Evolutionary conservation across 2,888 invertebrate genomes (phyloP).

Genomic region (Sussaba pulchella): DNA sequence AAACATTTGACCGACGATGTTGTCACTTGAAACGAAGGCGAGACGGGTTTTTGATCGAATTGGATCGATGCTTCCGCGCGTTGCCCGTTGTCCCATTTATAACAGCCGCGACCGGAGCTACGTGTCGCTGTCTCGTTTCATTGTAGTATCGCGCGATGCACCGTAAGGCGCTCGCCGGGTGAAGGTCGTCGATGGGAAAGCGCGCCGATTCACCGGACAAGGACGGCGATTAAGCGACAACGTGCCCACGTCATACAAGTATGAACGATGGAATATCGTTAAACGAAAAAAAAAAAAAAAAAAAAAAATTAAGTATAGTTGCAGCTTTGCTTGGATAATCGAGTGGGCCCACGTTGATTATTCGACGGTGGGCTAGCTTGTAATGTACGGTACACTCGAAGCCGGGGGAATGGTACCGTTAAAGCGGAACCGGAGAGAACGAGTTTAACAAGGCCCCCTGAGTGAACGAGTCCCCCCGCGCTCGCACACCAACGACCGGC

Average conservation of each 20-base stretch:
- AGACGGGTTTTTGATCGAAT: slow-evolving; percentile 14
- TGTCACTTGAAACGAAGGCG: slow-evolving; percentile 7
- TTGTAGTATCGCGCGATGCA: slow-evolving; percentile 26
- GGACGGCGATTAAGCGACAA: neutral
- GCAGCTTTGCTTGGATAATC: slow-evolving; percentile 40
- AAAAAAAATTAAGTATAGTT: neutral
- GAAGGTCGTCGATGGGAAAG: slow-evolving; percentile 53
- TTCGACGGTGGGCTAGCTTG: slow-evolving; percentile 54
- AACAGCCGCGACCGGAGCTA: slow-evolving; percentile 3
- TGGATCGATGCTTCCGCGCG: slow-evolving; percentile 17
- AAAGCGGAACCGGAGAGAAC: slow-evolving; percentile 68
- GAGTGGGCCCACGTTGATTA: slow-evolving; percentile 45
- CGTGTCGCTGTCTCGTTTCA: slow-evolving; percentile 19
- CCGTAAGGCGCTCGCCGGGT: slow-evolving; percentile 28
- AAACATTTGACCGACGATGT: neutral
- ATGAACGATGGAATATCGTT: neutral
- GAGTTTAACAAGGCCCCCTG: slow-evolving; percentile 67
- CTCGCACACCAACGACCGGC: slow-evolving; percentile 19
- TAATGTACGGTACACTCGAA: slow-evolving; percentile 16
- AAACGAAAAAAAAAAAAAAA: slow-evolving; percentile 8
- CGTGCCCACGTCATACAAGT: too few relatives aligned
- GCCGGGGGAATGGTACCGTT: slow-evolving; percentile 66
- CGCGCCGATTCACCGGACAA: slow-evolving; percentile 25
- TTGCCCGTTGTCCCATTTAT: slow-evolving; percentile 22
- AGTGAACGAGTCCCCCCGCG: slow-evolving; percentile 34